phyloP scores from a whole-genome alignment of 1,140 invertebrate genomes.

The Brachionus manjavacas region DNA sequence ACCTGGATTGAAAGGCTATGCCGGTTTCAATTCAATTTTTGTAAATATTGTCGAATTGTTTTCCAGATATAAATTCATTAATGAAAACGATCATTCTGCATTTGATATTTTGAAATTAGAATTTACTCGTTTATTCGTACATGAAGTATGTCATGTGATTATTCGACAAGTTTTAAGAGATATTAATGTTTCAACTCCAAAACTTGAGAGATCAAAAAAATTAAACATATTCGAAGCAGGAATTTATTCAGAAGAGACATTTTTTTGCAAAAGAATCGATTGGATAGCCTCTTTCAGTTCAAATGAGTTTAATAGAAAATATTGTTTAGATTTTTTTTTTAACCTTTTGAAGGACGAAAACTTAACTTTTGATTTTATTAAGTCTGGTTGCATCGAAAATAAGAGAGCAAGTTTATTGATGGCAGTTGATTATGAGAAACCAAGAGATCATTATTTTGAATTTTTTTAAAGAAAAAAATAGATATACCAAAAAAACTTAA shows the following conservation, averaged over 20 bases:
- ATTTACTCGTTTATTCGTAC: not conserved
- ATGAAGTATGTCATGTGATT: not conserved
- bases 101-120: not conserved
- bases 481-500: too few relatives aligned
- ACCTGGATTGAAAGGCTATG: not conserved
- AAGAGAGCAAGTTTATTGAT: not conserved
- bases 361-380: not conserved
- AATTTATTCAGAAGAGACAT: not conserved
- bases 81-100: not conserved
- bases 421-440: constrained; percentile 11
- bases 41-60: not conserved
- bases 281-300: not conserved
- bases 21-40: constrained; percentile 1
- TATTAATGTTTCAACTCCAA: not conserved
- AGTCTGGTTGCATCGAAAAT: constrained; percentile 10
- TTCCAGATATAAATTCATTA: not conserved
- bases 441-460: not conserved
- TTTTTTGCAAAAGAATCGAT: not conserved
- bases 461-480: not conserved
- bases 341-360: not conserved
- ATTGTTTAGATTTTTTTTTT: constrained; percentile 1
- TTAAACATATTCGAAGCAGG: constrained; percentile 1
- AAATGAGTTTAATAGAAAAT: not conserved
- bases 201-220: not conserved
- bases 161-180: not conserved